Base-by-base conservation (phyloP, 2,888 invertebrate species). In the Phalera bucephala region DNA sequence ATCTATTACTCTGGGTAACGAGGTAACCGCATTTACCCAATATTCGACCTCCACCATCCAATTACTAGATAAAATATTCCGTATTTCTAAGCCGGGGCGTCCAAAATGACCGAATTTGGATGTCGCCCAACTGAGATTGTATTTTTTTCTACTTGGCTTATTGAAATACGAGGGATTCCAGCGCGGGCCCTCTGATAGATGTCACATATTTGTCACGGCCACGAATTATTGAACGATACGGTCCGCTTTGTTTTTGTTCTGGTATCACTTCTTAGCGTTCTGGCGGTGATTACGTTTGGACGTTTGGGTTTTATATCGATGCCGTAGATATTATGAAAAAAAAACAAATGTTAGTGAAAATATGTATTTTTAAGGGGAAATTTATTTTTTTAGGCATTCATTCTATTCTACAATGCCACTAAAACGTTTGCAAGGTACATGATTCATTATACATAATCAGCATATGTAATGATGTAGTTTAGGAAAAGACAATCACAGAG, bases 21-120 rank as follows among this genome's bases (percentile, higher is more conserved):
- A 12, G 12, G 12, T 6, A 40, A 54, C 52, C 52, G 43, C 36
- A 29, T 42, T 29, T 10, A 17, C 7, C 9, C 20, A 32, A 33
- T 26, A 9, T 15, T 41, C 36, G 44, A 28, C 44, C 45, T 43
- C 42, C 38, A 43, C 44, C 31, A 26, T 51, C 29, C 52, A 48
- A 64, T 57, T 43, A 57, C 42, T n/a, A n/a, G n/a, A 45, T 51
- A 47, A 44, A 58, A 45, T 40, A 49, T 44, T 36, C 41, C 29
- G 32, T 32, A 43, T 23, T 27, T 38, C 23, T 19, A 31, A 38
- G 40, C 38, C 45, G 3, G 33, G 36, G 35, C 36, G 37, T 23
- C 42, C 31, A 40, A 52, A 63, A 64, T 63, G 47, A 45, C 62
- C 58, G 45, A 50, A 63, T 72, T 77, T 78, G 76, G 79, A 74